Percentiles rank a stretch among this genome's conserved stretches.
These are phyloP conservation scores for Bombus polaris DNA, from an alignment of 1,140 invertebrate genomes.

Conservation along the genomic window DNA sequence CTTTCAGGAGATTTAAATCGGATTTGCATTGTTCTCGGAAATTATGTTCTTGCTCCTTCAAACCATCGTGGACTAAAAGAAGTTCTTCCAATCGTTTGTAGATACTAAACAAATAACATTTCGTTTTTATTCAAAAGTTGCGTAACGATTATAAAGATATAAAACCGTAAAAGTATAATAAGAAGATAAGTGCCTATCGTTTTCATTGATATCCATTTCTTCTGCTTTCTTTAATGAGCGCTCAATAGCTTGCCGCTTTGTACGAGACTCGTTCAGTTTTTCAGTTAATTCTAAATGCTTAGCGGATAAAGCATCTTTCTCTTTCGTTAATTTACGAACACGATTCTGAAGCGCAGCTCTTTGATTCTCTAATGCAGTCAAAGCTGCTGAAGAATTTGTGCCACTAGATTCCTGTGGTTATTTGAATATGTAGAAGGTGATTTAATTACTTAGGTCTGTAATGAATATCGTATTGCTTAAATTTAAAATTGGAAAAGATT, in stretches of 20 bases:
- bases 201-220: slow-evolving; percentile 80
- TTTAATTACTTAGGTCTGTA: background rate
- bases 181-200: slow-evolving; percentile 79
- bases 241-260: slow-evolving; percentile 66
- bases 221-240: slow-evolving; percentile 80
- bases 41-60: slow-evolving; percentile 88
- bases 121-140: background rate
- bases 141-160: background rate
- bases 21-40: slow-evolving; percentile 90
- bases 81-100: slow-evolving; percentile 86
- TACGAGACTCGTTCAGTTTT: slow-evolving; percentile 67
- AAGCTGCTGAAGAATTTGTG: slow-evolving; percentile 42
- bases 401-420: slow-evolving; percentile 63
- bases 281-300: slow-evolving; percentile 69
- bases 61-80: slow-evolving; percentile 87
- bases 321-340: slow-evolving; percentile 78
- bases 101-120: slow-evolving; percentile 40
- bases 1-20: slow-evolving; percentile 85
- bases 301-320: slow-evolving; percentile 76
- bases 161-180: background rate
- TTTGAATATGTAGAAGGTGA: background rate
- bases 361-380: slow-evolving; percentile 82
- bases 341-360: slow-evolving; percentile 82
- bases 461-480: background rate
- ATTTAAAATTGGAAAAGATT: slow-evolving; percentile 19